These are phyloP conservation scores for Dufourea novaeangliae DNA, from an alignment of 1,140 invertebrate genomes.

Conservation along the genomic window DNA sequence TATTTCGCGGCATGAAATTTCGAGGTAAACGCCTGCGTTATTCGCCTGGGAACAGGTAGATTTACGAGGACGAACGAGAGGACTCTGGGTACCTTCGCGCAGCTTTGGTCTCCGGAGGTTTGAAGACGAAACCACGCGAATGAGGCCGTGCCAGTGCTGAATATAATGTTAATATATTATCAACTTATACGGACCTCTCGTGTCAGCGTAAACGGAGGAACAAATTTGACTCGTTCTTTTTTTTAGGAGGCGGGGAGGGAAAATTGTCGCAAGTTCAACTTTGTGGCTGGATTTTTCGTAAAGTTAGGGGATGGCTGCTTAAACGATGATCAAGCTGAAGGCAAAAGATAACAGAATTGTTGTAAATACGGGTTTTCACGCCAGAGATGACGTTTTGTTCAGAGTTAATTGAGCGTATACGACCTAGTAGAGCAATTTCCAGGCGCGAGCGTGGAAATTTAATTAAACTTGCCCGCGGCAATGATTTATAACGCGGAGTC, in stretches of 20 bases:
- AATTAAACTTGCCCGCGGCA: background rate
- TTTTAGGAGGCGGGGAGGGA: no score
- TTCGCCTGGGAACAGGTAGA: conserved; percentile 21
- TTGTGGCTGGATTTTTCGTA: no score
- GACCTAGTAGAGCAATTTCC: background rate
- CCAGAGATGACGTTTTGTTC: background rate
- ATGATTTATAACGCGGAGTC: background rate
- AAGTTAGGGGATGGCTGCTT: no score
- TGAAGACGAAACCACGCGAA: no score
- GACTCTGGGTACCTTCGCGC: background rate
- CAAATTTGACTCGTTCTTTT: no score
- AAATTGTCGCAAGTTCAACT: no score
- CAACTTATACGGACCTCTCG: no score
- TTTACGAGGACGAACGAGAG: conserved; percentile 31
- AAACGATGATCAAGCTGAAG: no score
- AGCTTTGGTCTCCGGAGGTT: background rate
- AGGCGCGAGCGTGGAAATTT: background rate
- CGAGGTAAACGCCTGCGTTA: background rate
- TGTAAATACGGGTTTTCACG: background rate
- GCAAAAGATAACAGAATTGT: background rate
- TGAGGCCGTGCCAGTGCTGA: no score
- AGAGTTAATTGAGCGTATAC: background rate
- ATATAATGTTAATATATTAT: no score
- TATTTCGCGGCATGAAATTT: conserved; percentile 34
- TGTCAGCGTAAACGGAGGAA: no score